These are phyloP conservation scores for Sinonovacula constricta DNA, from an alignment of 1,140 invertebrate species.

Conservation along the genomic window DNA sequence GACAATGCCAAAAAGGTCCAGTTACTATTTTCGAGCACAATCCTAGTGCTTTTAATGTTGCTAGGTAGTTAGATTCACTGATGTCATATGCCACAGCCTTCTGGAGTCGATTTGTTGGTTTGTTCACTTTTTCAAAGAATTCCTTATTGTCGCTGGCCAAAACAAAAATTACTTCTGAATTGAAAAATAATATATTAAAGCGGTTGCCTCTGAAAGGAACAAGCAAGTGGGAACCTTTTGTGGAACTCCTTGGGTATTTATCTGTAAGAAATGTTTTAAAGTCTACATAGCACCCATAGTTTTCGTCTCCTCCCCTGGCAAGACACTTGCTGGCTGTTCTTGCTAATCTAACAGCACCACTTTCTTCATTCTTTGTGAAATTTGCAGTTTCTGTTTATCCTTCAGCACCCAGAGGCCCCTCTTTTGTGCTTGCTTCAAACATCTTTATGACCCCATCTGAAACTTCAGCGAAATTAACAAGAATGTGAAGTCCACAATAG, in stretches of 20 bases:
- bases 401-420: not conserved
- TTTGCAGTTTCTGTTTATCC: not conserved
- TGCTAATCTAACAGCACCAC: not conserved
- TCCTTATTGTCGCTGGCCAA: not conserved
- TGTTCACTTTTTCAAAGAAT: not conserved
- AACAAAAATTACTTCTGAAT: not conserved
- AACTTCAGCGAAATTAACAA: not conserved
- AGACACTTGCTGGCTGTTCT: not conserved
- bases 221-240: not conserved
- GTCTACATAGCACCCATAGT: not conserved
- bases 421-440: not conserved
- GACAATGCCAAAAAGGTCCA: no score
- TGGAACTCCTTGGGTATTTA: not conserved
- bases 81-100: not conserved
- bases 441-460: not conserved
- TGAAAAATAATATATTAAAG: not conserved
- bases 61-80: not conserved
- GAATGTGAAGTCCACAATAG: no score
- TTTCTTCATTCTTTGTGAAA: not conserved
- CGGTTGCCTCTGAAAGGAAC: not conserved
- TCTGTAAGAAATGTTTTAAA: not conserved
- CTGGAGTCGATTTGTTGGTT: not conserved
- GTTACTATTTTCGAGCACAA: no score
- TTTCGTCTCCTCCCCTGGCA: not conserved
- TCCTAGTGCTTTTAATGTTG: no score